Conservation (phyloP, 2,797 vertebrate species). For the Mus minutoides region DNA sequence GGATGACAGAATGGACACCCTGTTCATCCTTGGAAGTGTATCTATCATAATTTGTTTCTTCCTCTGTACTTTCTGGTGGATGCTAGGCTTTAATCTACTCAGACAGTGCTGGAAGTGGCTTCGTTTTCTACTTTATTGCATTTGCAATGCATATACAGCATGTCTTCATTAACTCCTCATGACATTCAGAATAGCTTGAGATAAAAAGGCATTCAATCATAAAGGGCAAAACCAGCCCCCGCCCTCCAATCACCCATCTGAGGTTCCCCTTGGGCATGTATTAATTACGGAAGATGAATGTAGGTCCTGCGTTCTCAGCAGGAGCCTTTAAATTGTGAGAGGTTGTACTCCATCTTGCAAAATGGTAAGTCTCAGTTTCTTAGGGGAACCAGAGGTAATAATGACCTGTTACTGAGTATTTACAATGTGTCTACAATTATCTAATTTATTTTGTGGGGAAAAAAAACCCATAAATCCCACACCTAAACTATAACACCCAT, state of each 20-base stretch:
- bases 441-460: conserved; percentile 13
- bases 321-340: conserved; percentile 77
- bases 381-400: neutral
- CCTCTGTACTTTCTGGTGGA: conserved; percentile 59
- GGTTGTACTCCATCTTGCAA: conserved; percentile 83
- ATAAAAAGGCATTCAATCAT: conserved; percentile 85
- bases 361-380: conserved; percentile 49
- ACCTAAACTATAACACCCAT: neutral
- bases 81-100: conserved; percentile 82
- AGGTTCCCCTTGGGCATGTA: conserved; percentile 79
- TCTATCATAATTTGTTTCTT: conserved; percentile 64
- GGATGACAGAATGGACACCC: neutral
- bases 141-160: conserved; percentile 79
- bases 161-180: conserved; percentile 88
- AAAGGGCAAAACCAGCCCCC: conserved; percentile 77
- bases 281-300: conserved; percentile 84
- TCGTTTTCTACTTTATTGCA: conserved; percentile 77
- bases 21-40: conserved; percentile 15
- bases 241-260: conserved; percentile 36
- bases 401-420: neutral
- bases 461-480: neutral
- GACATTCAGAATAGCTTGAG: conserved; percentile 86
- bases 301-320: conserved; percentile 31
- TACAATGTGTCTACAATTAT: neutral
- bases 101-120: conserved; percentile 83